phyloP scores from a whole-genome alignment of 2,113 vertebrate species.

The Gasterosteus nipponicus region DNA sequence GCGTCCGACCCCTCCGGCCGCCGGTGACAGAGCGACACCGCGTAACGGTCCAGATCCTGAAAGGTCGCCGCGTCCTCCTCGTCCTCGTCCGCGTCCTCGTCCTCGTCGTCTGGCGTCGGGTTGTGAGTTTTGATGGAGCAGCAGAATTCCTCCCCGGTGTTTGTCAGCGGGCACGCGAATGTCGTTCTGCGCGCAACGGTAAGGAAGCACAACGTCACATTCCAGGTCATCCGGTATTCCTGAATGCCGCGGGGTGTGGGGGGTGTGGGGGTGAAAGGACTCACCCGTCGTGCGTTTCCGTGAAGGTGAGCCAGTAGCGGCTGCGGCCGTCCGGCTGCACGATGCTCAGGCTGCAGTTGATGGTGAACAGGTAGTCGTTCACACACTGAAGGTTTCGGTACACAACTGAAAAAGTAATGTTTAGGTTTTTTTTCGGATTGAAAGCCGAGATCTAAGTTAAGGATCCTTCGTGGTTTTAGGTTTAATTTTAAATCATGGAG shows the following conservation, averaged over 20 bases:
- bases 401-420: constrained; percentile 23
- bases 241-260: not conserved
- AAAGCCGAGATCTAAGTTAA: not conserved
- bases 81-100: too few relatives aligned
- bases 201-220: not conserved
- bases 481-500: not conserved
- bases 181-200: not conserved
- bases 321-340: not conserved
- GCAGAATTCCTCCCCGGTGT: constrained; percentile 6
- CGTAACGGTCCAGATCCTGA: not conserved
- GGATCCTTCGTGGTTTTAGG: not conserved
- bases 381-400: constrained; percentile 54
- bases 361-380: constrained; percentile 67
- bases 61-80: not conserved
- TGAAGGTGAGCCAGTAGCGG: constrained; percentile 52
- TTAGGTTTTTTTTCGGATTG: not conserved
- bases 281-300: not conserved
- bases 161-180: constrained; percentile 33
- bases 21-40: constrained; percentile 60
- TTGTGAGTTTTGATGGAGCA: constrained; percentile 29
- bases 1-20: constrained; percentile 3
- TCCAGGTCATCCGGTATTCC: not conserved
- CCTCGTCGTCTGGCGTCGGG: accelerated
- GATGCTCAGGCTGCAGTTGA: constrained; percentile 70
- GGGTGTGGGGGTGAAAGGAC: not conserved